phyloP scores from a whole-genome alignment of 37 sponge, comb jelly and placozoan genomes.

The Tethya wilhelma region DNA sequence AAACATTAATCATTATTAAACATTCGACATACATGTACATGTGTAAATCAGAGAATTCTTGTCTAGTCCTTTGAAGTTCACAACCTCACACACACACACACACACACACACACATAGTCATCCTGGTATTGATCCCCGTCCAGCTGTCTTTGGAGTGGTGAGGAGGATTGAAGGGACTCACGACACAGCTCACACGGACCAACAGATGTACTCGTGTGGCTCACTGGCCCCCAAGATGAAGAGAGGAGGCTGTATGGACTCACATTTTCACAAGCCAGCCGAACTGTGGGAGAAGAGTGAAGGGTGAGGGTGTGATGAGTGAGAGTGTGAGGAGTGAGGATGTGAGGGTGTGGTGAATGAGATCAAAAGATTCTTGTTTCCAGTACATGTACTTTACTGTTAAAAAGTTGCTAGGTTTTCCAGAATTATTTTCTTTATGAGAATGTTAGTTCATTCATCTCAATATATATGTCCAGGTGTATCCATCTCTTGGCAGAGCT shows the following conservation, averaged over 20 bases:
- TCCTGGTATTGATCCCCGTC: conserved; percentile 61
- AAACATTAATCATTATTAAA: too few species aligned
- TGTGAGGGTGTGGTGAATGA: neutral
- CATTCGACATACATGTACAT: too few species aligned
- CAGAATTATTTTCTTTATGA: neutral
- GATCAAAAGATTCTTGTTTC: neutral
- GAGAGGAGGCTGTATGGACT: conserved; percentile 80
- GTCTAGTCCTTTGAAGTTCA: too few species aligned
- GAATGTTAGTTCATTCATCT: neutral
- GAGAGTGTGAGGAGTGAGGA: conserved; percentile 10
- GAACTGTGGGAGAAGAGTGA: conserved; percentile 96
- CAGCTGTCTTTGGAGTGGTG: conserved; percentile 92
- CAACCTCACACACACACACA: too few species aligned
- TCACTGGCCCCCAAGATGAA: conserved; percentile 95
- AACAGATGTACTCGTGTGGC: conserved; percentile 96
- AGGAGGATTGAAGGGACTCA: conserved; percentile 15
- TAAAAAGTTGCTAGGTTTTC: neutral
- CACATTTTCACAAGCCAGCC: conserved; percentile 80
- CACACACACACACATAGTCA: conserved; percentile 15
- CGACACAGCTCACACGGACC: conserved; percentile 48
- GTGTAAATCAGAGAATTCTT: too few species aligned
- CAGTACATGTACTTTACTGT: neutral
- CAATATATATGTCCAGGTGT: conserved; percentile 35
- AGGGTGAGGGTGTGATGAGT: conserved; percentile 49
- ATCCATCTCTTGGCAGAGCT: conserved; percentile 85